Conservation (phyloP, 2,797 vertebrate species). For the Esox masquinongy region DNA sequence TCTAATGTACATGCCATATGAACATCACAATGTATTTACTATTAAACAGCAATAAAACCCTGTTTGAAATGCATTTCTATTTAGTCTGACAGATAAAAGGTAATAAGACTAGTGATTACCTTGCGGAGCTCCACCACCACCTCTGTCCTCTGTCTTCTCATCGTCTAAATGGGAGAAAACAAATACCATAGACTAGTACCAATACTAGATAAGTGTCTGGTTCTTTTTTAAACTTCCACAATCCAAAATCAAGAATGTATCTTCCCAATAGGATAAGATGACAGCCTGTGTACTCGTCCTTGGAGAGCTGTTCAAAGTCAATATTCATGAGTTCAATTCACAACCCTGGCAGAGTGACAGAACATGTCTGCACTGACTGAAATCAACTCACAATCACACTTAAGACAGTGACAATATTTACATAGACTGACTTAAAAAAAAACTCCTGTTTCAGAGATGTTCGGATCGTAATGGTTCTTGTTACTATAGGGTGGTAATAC, state of each 20-base stretch:
- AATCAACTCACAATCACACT: constrained; percentile 9
- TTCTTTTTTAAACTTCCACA: not conserved
- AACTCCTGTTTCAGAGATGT: not conserved
- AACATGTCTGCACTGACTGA: not conserved
- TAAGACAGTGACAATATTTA: constrained; percentile 31
- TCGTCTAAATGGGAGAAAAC: constrained; percentile 79
- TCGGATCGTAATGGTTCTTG: not conserved
- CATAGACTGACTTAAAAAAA: not conserved
- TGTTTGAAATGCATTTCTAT: not conserved
- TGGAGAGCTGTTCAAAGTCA: not conserved
- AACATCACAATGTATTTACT: not conserved
- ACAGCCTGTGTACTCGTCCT: not conserved
- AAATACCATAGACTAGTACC: not conserved
- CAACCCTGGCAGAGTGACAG: not conserved
- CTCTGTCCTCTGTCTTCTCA: constrained; percentile 99
- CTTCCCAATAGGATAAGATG: constrained; percentile 8
- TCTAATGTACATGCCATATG: not conserved
- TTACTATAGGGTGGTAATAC: not conserved
- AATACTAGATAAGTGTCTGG: not conserved
- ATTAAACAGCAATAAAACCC: not conserved
- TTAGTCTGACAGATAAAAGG: not conserved
- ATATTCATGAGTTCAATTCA: constrained; percentile 4
- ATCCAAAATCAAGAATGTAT: not conserved
- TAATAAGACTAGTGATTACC: constrained; percentile 67
- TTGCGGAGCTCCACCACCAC: constrained; percentile 98